These are phyloP conservation scores for Tamias sibiricus DNA, from an alignment of 2,113 vertebrate species.

Conservation along the genomic window DNA sequence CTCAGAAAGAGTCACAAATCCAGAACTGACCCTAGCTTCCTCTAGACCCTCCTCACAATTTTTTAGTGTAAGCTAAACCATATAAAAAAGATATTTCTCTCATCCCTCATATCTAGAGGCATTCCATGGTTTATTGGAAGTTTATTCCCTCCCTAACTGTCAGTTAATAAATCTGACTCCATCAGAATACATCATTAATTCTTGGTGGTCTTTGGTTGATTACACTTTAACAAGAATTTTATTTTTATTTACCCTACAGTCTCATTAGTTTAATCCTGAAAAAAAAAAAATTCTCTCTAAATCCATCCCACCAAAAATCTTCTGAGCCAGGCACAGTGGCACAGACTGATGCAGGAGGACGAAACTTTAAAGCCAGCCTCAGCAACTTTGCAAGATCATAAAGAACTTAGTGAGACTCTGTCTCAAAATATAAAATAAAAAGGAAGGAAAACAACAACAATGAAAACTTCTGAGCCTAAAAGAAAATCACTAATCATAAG, in stretches of 20 bases:
- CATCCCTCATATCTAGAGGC: neutral
- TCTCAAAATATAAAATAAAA: neutral
- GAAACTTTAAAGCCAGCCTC: no score
- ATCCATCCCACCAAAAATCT: neutral
- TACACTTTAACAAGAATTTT: slow-evolving; percentile 20
- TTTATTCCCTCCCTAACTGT: neutral
- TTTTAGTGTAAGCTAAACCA: slow-evolving; percentile 33
- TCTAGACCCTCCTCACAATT: slow-evolving; percentile 5
- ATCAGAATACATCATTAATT: neutral
- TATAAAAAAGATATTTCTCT: neutral
- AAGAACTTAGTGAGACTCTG: no score
- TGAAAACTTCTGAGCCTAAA: neutral
- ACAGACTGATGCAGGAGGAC: no score
- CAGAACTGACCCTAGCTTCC: slow-evolving; percentile 24
- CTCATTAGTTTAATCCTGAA: slow-evolving; percentile 17
- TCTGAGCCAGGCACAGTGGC: no score
- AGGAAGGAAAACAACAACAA: no score
- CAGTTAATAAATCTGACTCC: slow-evolving; percentile 56
- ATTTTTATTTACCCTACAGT: slow-evolving; percentile 49
- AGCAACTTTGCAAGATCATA: no score
- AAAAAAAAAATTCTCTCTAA: neutral
- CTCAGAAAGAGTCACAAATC: slow-evolving; percentile 19
- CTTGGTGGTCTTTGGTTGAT: neutral
- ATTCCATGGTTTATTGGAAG: neutral
- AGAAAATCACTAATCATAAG: slow-evolving; percentile 39